These are phyloP conservation scores for Papilio xuthus DNA, from an alignment of 1,140 invertebrate species.

Conservation along the genomic window DNA sequence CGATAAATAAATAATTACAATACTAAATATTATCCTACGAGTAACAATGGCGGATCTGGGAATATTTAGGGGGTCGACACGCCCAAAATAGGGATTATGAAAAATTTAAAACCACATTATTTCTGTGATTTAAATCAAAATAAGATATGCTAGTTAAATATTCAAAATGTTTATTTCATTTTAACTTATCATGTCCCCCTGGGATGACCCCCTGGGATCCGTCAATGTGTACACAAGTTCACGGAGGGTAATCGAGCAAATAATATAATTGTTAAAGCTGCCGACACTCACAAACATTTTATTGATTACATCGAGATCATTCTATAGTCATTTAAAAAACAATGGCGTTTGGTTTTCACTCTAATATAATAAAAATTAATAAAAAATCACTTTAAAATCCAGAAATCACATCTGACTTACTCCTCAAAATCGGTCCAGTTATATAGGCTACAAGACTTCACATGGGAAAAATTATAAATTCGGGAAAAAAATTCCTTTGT, in stretches of 20 bases:
- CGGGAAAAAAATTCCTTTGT: too few relatives aligned
- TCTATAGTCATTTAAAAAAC: slow-evolving; percentile 32
- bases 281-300: slow-evolving; percentile 42
- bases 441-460: too few relatives aligned
- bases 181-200: background rate
- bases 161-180: background rate
- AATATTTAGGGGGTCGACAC: background rate
- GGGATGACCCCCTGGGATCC: background rate
- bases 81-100: background rate
- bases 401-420: too few relatives aligned
- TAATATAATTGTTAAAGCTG: slow-evolving; percentile 47
- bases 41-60: slow-evolving; percentile 29
- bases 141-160: background rate
- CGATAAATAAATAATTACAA: slow-evolving; percentile 69
- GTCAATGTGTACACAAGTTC: slow-evolving; percentile 47
- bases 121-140: background rate
- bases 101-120: background rate
- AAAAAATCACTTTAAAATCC: too few relatives aligned
- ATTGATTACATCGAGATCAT: slow-evolving; percentile 40
- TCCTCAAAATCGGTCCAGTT: too few relatives aligned
- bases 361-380: too few relatives aligned
- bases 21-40: slow-evolving; percentile 47
- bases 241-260: slow-evolving; percentile 68
- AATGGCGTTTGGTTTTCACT: background rate
- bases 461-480: too few relatives aligned